Conservation (phyloP, 2,797 vertebrate genomes). For the Xerus rutilus region DNA sequence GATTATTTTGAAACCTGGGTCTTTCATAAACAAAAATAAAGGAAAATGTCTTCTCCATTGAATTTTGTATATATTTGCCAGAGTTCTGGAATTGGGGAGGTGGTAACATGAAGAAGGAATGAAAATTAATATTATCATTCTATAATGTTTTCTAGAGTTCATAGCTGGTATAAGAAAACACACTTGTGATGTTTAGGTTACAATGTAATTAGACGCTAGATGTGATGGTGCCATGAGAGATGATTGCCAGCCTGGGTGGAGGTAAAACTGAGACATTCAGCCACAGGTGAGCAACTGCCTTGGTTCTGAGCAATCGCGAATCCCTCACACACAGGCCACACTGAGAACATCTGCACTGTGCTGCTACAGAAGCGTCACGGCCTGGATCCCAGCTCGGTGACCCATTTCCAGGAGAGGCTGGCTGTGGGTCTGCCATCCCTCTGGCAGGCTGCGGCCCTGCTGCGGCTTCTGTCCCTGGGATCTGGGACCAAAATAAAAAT, state of each 20-base stretch:
- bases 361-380: constrained; percentile 64
- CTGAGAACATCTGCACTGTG: constrained; percentile 70
- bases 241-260: constrained; percentile 26
- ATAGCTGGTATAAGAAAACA: constrained; percentile 51
- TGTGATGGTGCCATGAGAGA: neutral
- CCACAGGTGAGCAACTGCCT: constrained; percentile 63
- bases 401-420: constrained; percentile 67
- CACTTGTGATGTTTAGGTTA: constrained; percentile 52
- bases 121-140: neutral
- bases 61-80: neutral
- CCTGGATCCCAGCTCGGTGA: constrained; percentile 70
- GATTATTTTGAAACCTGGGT: neutral
- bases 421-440: constrained; percentile 69
- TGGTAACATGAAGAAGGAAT: neutral
- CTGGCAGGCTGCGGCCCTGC: neutral
- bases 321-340: constrained; percentile 69
- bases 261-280: constrained; percentile 50
- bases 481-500: constrained; percentile 64
- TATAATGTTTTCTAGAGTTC: constrained; percentile 54
- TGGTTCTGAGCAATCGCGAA: constrained; percentile 72
- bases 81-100: neutral
- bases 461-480: constrained; percentile 45
- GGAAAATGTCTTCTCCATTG: neutral
- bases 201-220: constrained; percentile 62
- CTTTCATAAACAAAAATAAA: neutral